phyloP scores from a whole-genome alignment of 2,888 invertebrate species.

The Quadroppia sp. region DNA sequence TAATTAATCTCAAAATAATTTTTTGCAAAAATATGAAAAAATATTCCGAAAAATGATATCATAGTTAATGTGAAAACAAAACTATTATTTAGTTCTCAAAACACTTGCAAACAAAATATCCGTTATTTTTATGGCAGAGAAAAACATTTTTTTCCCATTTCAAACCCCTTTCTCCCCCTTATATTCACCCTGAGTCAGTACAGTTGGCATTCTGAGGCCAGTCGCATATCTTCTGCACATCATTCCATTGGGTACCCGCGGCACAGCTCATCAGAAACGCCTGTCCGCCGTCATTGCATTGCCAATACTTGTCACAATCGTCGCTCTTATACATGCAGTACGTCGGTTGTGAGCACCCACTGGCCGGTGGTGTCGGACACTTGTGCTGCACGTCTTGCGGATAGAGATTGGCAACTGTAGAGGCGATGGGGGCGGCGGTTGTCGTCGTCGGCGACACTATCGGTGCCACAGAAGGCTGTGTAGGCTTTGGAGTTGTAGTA shows the following conservation, averaged over 20 bases:
- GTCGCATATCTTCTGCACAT: constrained; percentile 1
- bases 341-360: neutral
- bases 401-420: neutral
- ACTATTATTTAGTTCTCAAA: too few species aligned
- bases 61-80: too few species aligned
- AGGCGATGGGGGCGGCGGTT: neutral
- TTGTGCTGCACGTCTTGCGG: neutral
- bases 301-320: neutral
- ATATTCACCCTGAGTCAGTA: neutral
- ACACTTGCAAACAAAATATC: too few species aligned
- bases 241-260: neutral
- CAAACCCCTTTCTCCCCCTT: neutral
- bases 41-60: too few species aligned
- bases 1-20: too few species aligned
- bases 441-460: neutral
- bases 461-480: neutral
- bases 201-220: constrained; percentile 14
- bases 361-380: neutral
- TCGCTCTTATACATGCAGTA: neutral
- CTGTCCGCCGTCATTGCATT: constrained; percentile 25
- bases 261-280: constrained; percentile 12
- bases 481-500: neutral
- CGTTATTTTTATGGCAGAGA: too few species aligned
- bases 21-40: too few species aligned
- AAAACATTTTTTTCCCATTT: too few species aligned